These are phyloP conservation scores for Sebastes jordani DNA, from an alignment of 2,797 vertebrate species.

Conservation along the genomic window DNA sequence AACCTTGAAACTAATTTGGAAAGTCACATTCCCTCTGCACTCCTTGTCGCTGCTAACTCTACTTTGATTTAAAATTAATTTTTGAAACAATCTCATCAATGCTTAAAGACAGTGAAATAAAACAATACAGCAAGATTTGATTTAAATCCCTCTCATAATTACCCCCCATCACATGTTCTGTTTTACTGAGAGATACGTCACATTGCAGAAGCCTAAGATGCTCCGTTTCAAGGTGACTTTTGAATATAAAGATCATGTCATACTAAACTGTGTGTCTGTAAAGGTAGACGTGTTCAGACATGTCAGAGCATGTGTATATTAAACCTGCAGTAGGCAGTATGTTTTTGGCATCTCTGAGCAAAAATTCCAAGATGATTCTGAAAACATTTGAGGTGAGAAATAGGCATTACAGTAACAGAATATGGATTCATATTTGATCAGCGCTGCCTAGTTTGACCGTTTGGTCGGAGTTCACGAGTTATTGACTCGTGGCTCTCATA, in stretches of 20 bases:
- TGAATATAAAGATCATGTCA: neutral
- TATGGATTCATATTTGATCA: too few species aligned
- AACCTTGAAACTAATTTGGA: neutral
- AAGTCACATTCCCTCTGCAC: neutral
- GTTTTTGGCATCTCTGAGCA: too few species aligned
- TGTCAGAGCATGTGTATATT: neutral
- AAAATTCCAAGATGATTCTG: too few species aligned
- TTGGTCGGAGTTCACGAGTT: too few species aligned
- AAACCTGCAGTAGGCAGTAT: too few species aligned
- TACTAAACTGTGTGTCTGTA: neutral
- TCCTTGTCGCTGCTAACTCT: neutral
- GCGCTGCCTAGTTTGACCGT: too few species aligned
- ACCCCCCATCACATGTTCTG: neutral
- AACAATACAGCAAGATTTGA: neutral
- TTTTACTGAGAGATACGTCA: neutral
- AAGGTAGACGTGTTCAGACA: neutral
- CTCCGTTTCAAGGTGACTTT: neutral
- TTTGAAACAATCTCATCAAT: neutral
- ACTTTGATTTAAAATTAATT: neutral
- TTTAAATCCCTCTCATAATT: neutral
- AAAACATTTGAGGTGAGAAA: too few species aligned
- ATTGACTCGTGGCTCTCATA: too few species aligned
- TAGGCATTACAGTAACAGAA: too few species aligned
- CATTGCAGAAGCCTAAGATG: neutral
- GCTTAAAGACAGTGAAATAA: neutral